Base-by-base conservation (phyloP, 2,888 invertebrate species). In the Melanchra persicariae region DNA sequence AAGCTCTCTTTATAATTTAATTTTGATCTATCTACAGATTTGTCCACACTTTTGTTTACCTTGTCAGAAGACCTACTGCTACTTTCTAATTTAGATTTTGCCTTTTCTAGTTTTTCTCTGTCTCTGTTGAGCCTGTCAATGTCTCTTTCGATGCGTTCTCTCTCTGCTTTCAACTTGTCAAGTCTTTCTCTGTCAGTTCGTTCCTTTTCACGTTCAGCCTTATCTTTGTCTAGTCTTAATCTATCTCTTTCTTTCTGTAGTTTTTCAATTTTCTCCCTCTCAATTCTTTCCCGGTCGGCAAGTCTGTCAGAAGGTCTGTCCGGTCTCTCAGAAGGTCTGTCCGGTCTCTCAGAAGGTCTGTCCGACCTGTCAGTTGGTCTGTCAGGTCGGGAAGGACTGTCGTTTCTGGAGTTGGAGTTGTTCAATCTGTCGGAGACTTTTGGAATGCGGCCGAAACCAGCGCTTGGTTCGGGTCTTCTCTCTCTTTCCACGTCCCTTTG, bases 361-460 rank as follows among this genome's bases (percentile, higher is more conserved):
- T 72, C 77, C 3, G 72, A 9, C 34, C 77, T 68, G 26, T 73
- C 72, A 7, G 77, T 49, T 12, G 87, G 79, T 88, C 88, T 49
- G 26, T 72, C 72, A 15, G 72, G 72, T 57, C 72, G 68, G 7
- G 72, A 92, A 12, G 91, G 87, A 67, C 87, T 89, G 52, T 92
- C 90, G 81, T 85, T 90, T 81, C 88, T 93, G 22, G 81, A 61
- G 64, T n/a, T 70, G 24, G 66, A 61, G 74, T 74, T 87, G 51
- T 82, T 89, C 43, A 87, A 82, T 88, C 90, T 95, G 43, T 93
- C 94, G 62, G 92, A 90, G 4, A 97, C 76, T 91, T 97, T 97
- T 51, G 97, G 97, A 85, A 97, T 97, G 72, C 96, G 90, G 4
- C 92, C 93, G 77, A 95, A 92, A 12, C 91, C 90, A 69, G 85